Conservation (phyloP, 1,140 invertebrate species). For the Agrilus planipennis region DNA sequence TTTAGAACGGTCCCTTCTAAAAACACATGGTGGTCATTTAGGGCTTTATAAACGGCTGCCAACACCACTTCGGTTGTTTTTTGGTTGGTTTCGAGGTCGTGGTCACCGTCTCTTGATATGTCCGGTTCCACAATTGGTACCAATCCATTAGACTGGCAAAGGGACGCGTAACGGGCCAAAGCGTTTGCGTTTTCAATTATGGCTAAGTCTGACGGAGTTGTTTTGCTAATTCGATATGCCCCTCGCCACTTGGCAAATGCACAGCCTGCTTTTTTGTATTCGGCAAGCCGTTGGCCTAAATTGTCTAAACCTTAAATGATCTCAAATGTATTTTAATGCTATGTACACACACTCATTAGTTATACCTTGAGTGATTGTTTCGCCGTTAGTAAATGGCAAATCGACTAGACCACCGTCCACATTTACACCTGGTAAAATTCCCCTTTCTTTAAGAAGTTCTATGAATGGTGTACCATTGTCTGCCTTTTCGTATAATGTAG, state of each 20-base stretch:
- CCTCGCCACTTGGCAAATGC: slow-evolving; percentile 96
- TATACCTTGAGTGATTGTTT: slow-evolving; percentile 83
- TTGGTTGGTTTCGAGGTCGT: slow-evolving; percentile 85
- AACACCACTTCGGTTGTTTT: slow-evolving; percentile 88
- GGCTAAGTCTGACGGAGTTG: slow-evolving; percentile 78
- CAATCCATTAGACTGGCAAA: slow-evolving; percentile 91
- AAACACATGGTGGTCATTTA: slow-evolving; percentile 94
- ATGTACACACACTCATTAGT: background rate
- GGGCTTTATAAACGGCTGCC: slow-evolving; percentile 87
- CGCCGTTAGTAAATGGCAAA: slow-evolving; percentile 75
- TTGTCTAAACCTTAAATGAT: slow-evolving; percentile 63
- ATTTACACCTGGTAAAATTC: slow-evolving; percentile 83
- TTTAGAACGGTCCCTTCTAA: slow-evolving; percentile 96
- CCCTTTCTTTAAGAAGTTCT: slow-evolving; percentile 58
- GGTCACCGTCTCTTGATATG: slow-evolving; percentile 75
- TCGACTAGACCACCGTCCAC: slow-evolving; percentile 80
- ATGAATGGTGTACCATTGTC: slow-evolving; percentile 71
- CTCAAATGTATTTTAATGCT: background rate
- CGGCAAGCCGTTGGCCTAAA: slow-evolving; percentile 76
- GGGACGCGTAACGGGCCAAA: slow-evolving; percentile 88
- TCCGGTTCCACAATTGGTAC: slow-evolving; percentile 98
- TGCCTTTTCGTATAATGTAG: slow-evolving; percentile 88
- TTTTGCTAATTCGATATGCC: slow-evolving; percentile 84
- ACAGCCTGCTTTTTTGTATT: slow-evolving; percentile 94
- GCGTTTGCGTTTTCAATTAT: slow-evolving; percentile 94